Evolutionary conservation across 2,888 invertebrate species (phyloP), one percentile per base, ranked within the genome.

Genomic region (Phalangium opilio): DNA sequence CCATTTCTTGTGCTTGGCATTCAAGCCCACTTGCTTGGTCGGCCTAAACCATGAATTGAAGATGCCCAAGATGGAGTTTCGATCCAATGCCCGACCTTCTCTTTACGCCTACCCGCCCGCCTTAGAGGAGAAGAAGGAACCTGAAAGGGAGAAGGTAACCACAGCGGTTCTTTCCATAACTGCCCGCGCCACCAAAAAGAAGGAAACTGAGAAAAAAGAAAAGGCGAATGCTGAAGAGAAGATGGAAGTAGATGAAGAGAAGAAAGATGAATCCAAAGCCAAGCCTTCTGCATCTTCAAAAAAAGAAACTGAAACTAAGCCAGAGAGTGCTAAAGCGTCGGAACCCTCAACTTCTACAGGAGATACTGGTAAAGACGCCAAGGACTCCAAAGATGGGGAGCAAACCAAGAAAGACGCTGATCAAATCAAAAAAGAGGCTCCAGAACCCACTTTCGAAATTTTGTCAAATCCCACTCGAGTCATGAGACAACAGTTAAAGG

Each of bases 151-250:
- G 66, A 89, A 96, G 63, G 93, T 98, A 2, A 90, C 93, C 50
- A 96, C 96, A 4, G 98, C 96, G 1, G 89, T 98, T 2, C 73
- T 98, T 42, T 91, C 91, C 62, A 95, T 95, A 61, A 95, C 96
- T 0, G 93, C 91, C 1, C 80, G 91, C 53, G 89, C 83, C 60
- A 64, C 48, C 51, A 79, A 84, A 61, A 27, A 27, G 27, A 77
- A 84, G 60, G 87, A 89, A 63, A 78, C 77, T 40, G 82, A 83
- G 49, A 75, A 59, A 70, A 66, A 64, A 54, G 64, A 63, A 51
- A 63, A 64, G 51, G 5, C 4, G 8, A 27, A 27, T 27, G 27
- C 27, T 27, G 63, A 63, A 44, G 66, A 67, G 47, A 87, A 87
- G 69, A 90, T 91, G 87, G 89, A 90, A 59, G 83, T 87, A 46